Evolutionary conservation across 2,113 vertebrate genomes (phyloP), one percentile per base, ranked within the genome.

Genomic region (Callaeas wilsoni): DNA sequence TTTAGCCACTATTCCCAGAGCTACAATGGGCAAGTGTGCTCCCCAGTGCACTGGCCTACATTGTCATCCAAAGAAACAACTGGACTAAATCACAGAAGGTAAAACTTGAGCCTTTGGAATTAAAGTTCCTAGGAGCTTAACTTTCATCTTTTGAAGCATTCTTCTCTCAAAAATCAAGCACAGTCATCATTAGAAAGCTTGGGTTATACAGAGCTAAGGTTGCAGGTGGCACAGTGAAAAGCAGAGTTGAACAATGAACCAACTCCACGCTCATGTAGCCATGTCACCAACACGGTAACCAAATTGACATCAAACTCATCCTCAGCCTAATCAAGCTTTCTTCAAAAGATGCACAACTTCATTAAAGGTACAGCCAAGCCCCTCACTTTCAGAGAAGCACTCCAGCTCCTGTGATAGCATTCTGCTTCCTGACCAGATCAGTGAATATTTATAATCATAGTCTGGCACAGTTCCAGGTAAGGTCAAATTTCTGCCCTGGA

Each of bases 211-310:
- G 29, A 62, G 20, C 41, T 73, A 30, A 56, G 53, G 37, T 39
- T 11, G 4, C 33, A 73, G 50, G 29, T n/a, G 19, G 10, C 73
- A 60, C 44, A 22, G 4, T 71, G 60, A 74, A 79, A 88, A 84
- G 35, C 50, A 63, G 39, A 69, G 15, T 6, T 85, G 75, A 68
- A 65, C 37, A 47, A n/a, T n/a, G n/a, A 14, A 52, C 25, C 35
- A 52, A 1, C 32, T 86, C 30, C 80, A 76, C 0, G 0, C 39
- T 60, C 0, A 0, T 42, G 49, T 16, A 68, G 41, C n/a, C 37
- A 26, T 63, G 41, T 86, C 76, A 77, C 50, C 64, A 42, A 16
- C 9, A 6, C 2, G 3, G 49, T 5, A 60, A 44, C 44, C 65
- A 68, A 73, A 89, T 8, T 62, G 15, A 49, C 19, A 62, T 9